These are phyloP conservation scores for Cantharis rufa DNA, from an alignment of 2,888 invertebrate genomes.

Conservation along the genomic window DNA sequence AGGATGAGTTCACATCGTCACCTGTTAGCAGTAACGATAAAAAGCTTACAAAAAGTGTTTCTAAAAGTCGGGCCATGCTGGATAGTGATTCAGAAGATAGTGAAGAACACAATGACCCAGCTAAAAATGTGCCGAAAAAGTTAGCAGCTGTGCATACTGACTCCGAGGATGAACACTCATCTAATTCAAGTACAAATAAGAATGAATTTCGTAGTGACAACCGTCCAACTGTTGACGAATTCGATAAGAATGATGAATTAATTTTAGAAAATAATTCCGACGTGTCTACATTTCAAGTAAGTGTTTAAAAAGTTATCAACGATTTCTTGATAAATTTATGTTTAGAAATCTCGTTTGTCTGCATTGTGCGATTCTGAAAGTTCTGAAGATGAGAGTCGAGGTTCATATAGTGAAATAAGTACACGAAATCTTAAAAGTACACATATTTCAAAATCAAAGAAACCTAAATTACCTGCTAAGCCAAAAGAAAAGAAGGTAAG, in stretches of 20 bases:
- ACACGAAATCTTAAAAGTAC: not conserved
- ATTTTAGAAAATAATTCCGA: conserved; percentile 25
- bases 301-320: not conserved
- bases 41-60: not conserved
- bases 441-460: not conserved
- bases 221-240: not conserved
- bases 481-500: not conserved
- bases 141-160: conserved; percentile 34
- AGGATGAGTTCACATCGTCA: not conserved
- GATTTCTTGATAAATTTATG: conserved; percentile 1
- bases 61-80: conserved; percentile 19
- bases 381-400: conserved; percentile 51
- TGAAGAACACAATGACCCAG: not conserved
- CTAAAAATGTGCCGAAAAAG: not conserved
- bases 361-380: conserved; percentile 63
- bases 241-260: conserved; percentile 32
- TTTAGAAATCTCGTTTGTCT: conserved; percentile 46
- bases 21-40: not conserved
- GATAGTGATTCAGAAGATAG: conserved; percentile 37
- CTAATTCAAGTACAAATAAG: not conserved
- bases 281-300: not conserved
- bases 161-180: conserved; percentile 21
- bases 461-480: not conserved
- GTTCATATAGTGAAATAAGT: not conserved
- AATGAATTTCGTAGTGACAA: not conserved